These are phyloP conservation scores for Anthoscopus minutus DNA, from an alignment of 2,113 vertebrate genomes.

Conservation along the genomic window DNA sequence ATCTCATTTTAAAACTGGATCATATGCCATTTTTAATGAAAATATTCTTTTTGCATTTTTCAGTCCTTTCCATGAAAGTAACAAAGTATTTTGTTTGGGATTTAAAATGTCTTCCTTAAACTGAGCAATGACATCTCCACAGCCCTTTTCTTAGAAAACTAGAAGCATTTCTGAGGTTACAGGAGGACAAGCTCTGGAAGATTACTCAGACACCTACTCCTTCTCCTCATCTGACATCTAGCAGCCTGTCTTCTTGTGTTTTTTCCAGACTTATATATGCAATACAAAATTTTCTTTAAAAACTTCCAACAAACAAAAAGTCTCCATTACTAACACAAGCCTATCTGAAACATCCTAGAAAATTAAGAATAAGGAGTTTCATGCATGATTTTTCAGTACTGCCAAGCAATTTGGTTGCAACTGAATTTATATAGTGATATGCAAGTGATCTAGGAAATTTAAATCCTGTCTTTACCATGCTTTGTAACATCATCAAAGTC, in stretches of 20 bases:
- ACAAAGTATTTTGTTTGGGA: neutral
- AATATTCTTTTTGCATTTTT: neutral
- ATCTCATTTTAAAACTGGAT: neutral
- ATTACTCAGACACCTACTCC: slow-evolving; percentile 22
- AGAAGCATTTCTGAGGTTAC: neutral
- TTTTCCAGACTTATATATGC: neutral
- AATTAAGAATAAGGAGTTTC: neutral
- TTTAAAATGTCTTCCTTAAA: neutral
- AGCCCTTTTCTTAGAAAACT: neutral
- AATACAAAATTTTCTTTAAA: neutral
- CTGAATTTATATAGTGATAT: neutral
- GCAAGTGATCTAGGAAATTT: neutral
- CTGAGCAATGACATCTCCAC: neutral
- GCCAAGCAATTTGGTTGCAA: neutral
- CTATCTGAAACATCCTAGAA: neutral
- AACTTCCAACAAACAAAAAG: neutral
- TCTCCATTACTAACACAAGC: neutral
- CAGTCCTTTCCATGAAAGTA: neutral
- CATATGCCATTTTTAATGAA: neutral
- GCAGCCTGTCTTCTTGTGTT: neutral
- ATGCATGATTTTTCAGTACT: neutral
- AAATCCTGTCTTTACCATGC: neutral
- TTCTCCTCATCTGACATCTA: slow-evolving; percentile 12
- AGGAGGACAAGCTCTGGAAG: neutral
- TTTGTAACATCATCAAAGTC: neutral